Evolutionary conservation across 2,797 vertebrate species (phyloP), one percentile per base, ranked within the genome.

Genomic region (Enoplosus armatus): DNA sequence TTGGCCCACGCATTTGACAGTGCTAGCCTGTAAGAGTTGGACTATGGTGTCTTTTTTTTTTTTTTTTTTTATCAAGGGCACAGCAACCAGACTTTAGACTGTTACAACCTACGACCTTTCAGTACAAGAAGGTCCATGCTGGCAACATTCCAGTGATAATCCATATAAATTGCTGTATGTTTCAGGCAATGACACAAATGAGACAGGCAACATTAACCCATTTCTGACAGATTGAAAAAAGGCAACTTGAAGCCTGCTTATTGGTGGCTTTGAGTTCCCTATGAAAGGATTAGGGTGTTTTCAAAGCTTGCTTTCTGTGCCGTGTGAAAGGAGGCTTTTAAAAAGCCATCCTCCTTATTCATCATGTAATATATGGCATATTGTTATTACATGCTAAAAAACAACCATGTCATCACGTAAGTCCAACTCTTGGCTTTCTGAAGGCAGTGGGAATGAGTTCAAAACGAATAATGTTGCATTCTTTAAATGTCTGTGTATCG

Each of bases 91-190:
- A 66, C 37, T 82, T 68, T 3, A 58, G 33, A 26, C 27, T 53
- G 35, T 80, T 29, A 7, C 31, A 62, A 70, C 60, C 37, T 33
- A 11, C 73, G 59, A 79, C 66, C 58, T 69, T 66, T 67, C 15
- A 33, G 39, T 33, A 41, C 22, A 63, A 69, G 11, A 26, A 51
- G 41, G 29, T 59, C 41, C 22, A 45, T 31, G 53, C 2, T 60
- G 62, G 24, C 18, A 63, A 45, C 37, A 64, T 61, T 29, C 37
- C 51, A 50, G n/a, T 26, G 2, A 29, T 50, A 59, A 72, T 79
- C 66, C 63, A 50, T 56, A 76, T 56, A 76, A 50, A 11, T 56
- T 43, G 12, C 53, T 2, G 9, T 66, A n/a, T 9, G 47, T 66
- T 67, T 65, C 58, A 48, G 37, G 18, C 48, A 61, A 1, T 27